Conservation (phyloP, 2,797 vertebrate species). For the Gymnocypris eckloni region DNA sequence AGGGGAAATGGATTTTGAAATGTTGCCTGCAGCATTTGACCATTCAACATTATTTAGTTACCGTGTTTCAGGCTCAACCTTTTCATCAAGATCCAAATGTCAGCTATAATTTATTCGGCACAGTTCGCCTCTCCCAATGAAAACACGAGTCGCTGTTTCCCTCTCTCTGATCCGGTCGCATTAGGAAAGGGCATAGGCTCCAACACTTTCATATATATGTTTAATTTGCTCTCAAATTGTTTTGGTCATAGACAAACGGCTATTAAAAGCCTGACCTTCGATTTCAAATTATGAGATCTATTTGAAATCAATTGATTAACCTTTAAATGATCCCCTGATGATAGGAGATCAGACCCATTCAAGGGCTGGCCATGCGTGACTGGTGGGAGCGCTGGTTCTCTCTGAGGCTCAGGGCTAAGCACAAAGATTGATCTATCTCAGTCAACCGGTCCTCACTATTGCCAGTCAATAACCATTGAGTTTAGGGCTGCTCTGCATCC, state of each 20-base stretch:
- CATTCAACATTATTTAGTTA: slow-evolving; percentile 72
- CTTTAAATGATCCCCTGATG: slow-evolving; percentile 61
- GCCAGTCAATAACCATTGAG: slow-evolving; percentile 41
- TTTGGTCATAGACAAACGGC: slow-evolving; percentile 65
- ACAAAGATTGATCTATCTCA: slow-evolving; percentile 62
- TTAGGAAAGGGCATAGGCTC: slow-evolving; percentile 61
- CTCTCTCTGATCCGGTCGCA: slow-evolving; percentile 45
- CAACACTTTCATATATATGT: slow-evolving; percentile 42
- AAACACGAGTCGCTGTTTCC: slow-evolving; percentile 64
- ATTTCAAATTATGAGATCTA: slow-evolving; percentile 74
- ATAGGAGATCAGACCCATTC: slow-evolving; percentile 59
- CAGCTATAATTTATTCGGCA: slow-evolving; percentile 70
- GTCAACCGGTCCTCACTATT: slow-evolving; percentile 31
- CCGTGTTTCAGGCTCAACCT: slow-evolving; percentile 73
- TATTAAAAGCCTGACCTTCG: slow-evolving; percentile 67
- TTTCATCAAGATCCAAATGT: slow-evolving; percentile 79
- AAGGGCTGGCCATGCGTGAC: slow-evolving; percentile 57
- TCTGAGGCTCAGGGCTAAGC: slow-evolving; percentile 42
- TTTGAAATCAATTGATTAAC: slow-evolving; percentile 70
- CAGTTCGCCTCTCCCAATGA: slow-evolving; percentile 65
- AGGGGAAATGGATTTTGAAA: slow-evolving; percentile 67
- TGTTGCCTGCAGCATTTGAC: slow-evolving; percentile 69
- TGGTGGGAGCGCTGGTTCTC: slow-evolving; percentile 43
- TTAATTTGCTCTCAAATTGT: slow-evolving; percentile 56
- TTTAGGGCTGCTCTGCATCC: slow-evolving; percentile 8